Percentiles rank a stretch among this genome's conserved stretches.
Conservation (phyloP, 37 sponge, comb jelly and placozoan genomes). For the Petrosia ficiformis region DNA sequence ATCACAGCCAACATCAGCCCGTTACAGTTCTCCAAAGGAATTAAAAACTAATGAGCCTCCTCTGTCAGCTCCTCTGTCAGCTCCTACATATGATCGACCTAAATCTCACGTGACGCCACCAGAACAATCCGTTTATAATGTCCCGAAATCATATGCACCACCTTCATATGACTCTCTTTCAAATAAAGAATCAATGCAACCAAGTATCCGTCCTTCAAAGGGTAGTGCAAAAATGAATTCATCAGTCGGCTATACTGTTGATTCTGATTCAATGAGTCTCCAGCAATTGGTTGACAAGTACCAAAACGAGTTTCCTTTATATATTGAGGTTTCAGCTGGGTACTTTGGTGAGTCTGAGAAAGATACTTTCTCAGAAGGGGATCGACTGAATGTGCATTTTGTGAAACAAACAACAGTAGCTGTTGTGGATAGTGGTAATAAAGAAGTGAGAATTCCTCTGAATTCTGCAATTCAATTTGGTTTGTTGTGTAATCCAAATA, state of each 20-base stretch:
- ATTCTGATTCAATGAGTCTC: not conserved
- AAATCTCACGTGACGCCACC: no score
- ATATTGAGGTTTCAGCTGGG: not conserved
- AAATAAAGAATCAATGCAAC: not conserved
- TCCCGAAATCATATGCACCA: no score
- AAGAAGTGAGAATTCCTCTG: not conserved
- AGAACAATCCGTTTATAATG: no score
- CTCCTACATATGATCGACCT: not conserved
- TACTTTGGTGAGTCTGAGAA: not conserved
- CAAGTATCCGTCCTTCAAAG: not conserved
- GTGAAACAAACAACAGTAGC: not conserved
- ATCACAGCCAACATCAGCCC: not conserved
- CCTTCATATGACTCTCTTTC: no score
- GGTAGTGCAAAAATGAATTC: not conserved
- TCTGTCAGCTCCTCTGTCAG: not conserved
- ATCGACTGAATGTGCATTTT: not conserved
- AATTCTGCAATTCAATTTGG: not conserved
- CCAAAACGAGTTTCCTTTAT: constrained; percentile 2
- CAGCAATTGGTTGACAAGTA: not conserved
- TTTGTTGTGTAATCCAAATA: not conserved
- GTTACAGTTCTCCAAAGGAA: not conserved
- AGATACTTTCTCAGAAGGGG: constrained; percentile 4
- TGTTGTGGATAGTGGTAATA: not conserved
- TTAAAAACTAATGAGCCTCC: not conserved
- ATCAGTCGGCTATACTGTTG: not conserved